Evolutionary conservation across 1,140 invertebrate species (phyloP).

Genomic region (Nymphalis io): DNA sequence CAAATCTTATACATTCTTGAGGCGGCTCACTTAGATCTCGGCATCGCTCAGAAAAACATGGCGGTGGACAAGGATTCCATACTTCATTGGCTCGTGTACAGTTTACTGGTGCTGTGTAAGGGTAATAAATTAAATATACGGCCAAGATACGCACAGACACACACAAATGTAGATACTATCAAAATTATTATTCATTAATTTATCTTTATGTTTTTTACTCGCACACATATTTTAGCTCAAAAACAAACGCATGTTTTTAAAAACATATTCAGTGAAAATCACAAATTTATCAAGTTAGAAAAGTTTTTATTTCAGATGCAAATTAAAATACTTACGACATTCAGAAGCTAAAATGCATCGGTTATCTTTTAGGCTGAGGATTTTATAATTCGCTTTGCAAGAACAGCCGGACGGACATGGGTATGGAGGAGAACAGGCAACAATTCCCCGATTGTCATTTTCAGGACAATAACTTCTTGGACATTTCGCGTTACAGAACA

Average conservation of each 20-base stretch:
- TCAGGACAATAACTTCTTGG: conserved; percentile 51
- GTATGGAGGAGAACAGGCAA: conserved; percentile 41
- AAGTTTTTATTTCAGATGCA: too few relatives aligned
- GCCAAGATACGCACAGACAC: not conserved
- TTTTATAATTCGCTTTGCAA: conserved; percentile 44
- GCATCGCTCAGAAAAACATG: conserved; percentile 46
- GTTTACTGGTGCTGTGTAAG: conserved; percentile 44
- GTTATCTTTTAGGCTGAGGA: conserved; percentile 36
- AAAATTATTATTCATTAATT: too few relatives aligned
- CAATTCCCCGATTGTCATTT: conserved; percentile 40
- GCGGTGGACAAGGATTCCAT: conserved; percentile 42
- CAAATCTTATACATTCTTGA: conserved; percentile 12
- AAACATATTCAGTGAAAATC: too few relatives aligned
- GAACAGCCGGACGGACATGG: conserved; percentile 51
- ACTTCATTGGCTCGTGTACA: conserved; percentile 51
- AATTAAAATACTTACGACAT: conserved; percentile 68
- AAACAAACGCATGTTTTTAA: too few relatives aligned
- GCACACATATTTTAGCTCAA: too few relatives aligned
- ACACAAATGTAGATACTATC: not conserved
- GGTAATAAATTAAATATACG: not conserved
- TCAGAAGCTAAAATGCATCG: conserved; percentile 52
- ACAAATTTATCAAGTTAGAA: too few relatives aligned
- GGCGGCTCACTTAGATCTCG: conserved; percentile 28
- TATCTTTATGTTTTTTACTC: too few relatives aligned
- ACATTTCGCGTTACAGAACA: conserved; percentile 46